These are phyloP conservation scores for Perccottus glenii DNA, from an alignment of 2,113 vertebrate genomes.

Conservation along the genomic window DNA sequence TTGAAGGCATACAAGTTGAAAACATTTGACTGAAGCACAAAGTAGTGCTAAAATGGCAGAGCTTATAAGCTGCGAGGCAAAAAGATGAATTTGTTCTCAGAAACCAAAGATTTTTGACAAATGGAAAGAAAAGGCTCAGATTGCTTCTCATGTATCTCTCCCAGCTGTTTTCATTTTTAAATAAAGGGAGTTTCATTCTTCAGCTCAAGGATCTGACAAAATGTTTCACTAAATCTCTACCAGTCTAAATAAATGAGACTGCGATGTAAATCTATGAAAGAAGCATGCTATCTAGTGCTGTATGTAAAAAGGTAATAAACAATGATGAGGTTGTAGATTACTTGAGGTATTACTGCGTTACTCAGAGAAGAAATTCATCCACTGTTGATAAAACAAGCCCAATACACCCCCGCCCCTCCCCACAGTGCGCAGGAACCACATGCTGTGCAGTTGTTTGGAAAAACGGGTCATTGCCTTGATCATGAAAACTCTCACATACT, in stretches of 20 bases:
- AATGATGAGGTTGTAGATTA: conserved; percentile 36
- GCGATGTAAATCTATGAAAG: no score
- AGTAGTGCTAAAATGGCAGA: conserved; percentile 16
- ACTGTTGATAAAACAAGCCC: conserved; percentile 55
- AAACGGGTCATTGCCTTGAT: conserved; percentile 72
- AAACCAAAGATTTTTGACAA: conserved; percentile 11
- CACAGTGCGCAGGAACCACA: conserved; percentile 53
- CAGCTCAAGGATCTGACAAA: background rate
- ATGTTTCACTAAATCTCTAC: background rate
- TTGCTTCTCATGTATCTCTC: background rate
- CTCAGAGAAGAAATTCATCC: conserved; percentile 25
- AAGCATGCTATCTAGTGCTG: background rate
- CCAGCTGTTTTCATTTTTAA: conserved; percentile 6
- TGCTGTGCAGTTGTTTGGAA: conserved; percentile 62
- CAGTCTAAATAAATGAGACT: no score
- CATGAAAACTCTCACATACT: conserved; percentile 57
- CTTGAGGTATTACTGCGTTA: conserved; percentile 26
- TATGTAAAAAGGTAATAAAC: background rate
- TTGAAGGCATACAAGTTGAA: conserved; percentile 26
- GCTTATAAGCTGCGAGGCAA: conserved; percentile 29
- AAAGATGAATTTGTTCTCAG: conserved; percentile 17
- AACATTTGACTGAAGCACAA: conserved; percentile 22
- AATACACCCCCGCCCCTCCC: no score
- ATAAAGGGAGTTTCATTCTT: background rate
- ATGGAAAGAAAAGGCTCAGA: background rate